phyloP scores from a whole-genome alignment of 2,113 vertebrate species.

The Neomonachus schauinslandi region DNA sequence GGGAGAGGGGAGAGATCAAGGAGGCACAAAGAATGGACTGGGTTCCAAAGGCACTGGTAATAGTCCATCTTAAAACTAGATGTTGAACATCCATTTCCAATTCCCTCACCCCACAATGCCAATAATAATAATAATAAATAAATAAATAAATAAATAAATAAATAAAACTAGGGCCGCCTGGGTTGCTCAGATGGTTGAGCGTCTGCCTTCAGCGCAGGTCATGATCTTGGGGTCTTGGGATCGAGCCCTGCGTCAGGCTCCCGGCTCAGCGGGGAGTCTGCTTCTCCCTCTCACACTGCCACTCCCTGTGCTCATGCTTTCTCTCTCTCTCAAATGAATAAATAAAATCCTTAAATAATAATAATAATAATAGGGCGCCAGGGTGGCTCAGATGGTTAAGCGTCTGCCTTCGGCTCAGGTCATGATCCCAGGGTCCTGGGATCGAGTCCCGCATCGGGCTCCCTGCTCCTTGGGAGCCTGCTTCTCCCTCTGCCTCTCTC shows the following conservation, averaged over 20 bases:
- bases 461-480: too few species aligned
- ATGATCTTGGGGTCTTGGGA: background rate
- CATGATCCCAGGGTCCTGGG: too few species aligned
- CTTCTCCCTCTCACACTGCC: too few species aligned
- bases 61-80: background rate
- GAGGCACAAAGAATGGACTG: background rate
- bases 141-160: too few species aligned
- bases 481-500: too few species aligned
- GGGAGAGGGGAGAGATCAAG: background rate
- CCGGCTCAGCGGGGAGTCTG: too few species aligned
- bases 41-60: background rate
- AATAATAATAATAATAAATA: background rate
- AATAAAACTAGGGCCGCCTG: too few species aligned
- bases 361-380: background rate
- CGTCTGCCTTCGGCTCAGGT: too few species aligned
- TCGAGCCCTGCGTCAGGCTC: background rate
- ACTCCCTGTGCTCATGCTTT: too few species aligned
- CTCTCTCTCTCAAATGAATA: too few species aligned
- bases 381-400: too few species aligned
- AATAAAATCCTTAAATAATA: background rate
- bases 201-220: background rate
- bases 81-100: background rate
- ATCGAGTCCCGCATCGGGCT: too few species aligned
- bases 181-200: background rate
- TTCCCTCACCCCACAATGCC: background rate